These are phyloP conservation scores for Boulengeromyrus knoepffleri DNA, from an alignment of 2,113 vertebrate genomes.

Conservation along the genomic window DNA sequence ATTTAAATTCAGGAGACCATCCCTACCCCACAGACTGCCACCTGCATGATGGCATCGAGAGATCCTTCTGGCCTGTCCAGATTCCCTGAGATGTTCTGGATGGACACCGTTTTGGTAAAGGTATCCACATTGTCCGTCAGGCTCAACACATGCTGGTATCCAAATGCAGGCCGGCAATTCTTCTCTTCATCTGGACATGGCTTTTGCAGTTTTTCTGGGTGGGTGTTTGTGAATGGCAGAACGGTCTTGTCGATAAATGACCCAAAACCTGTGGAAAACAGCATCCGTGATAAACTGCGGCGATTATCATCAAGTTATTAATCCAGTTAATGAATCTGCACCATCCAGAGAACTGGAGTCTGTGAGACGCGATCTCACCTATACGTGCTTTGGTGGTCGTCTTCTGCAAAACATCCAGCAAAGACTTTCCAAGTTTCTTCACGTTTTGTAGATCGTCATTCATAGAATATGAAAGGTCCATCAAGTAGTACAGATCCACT, in stretches of 20 bases:
- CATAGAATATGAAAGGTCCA: conserved; percentile 97
- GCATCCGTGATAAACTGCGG: background rate
- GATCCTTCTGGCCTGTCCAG: conserved; percentile 69
- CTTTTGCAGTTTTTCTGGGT: conserved; percentile 63
- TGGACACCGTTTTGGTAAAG: conserved; percentile 61
- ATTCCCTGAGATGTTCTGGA: conserved; percentile 69
- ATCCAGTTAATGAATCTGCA: background rate
- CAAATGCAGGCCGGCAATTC: conserved; percentile 63
- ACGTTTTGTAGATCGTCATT: conserved; percentile 79
- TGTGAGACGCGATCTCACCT: conserved; percentile 55
- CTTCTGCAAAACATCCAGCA: conserved; percentile 63
- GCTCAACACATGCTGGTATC: conserved; percentile 67
- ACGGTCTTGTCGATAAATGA: conserved; percentile 76
- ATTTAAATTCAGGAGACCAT: background rate
- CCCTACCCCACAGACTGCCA: conserved; percentile 64
- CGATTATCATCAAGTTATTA: background rate
- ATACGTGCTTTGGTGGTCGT: conserved; percentile 73
- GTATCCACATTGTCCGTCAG: conserved; percentile 51
- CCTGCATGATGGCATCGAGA: conserved; percentile 77
- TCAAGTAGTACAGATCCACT: conserved; percentile 93
- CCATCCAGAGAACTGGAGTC: background rate
- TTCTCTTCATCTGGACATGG: conserved; percentile 55
- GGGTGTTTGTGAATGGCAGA: conserved; percentile 69
- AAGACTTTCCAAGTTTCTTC: conserved; percentile 72
- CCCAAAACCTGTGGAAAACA: conserved; percentile 62